Percentiles rank a stretch among this genome's conserved stretches.
Evolutionary conservation across 2,113 vertebrate species (phyloP).

Genomic region (Syngnathus scovelli): DNA sequence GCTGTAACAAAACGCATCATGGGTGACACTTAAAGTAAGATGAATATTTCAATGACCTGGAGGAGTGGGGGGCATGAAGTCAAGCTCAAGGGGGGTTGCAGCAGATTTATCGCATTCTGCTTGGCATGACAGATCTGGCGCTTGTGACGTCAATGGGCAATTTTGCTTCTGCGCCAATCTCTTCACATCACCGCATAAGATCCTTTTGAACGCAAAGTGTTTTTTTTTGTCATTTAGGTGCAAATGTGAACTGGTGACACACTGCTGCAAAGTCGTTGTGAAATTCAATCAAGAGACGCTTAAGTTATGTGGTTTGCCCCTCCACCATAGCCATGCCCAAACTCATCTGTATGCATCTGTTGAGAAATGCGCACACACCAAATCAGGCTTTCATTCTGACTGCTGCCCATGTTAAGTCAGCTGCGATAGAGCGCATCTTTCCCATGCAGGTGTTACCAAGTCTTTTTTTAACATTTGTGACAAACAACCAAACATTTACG

Average conservation of each 20-base stretch:
- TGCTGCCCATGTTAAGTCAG: too few species aligned
- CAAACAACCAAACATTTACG: too few species aligned
- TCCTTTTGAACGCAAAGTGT: not conserved
- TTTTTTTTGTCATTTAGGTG: not conserved
- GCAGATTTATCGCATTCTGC: conserved; percentile 10
- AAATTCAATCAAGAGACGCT: not conserved
- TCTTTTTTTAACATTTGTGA: too few species aligned
- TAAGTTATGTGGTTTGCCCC: not conserved
- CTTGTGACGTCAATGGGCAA: conserved; percentile 11
- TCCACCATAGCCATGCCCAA: not conserved
- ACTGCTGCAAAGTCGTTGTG: not conserved
- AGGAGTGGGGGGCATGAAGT: conserved; percentile 17
- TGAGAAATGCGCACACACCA: too few species aligned
- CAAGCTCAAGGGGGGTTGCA: conserved; percentile 22
- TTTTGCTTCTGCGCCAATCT: not conserved
- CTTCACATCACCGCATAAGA: conserved; percentile 2
- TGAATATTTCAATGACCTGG: conserved; percentile 53
- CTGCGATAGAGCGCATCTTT: too few species aligned
- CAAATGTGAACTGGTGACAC: not conserved
- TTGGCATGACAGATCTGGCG: not conserved
- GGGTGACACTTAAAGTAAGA: conserved; percentile 44
- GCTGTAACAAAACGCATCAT: conserved; percentile 38
- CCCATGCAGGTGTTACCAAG: too few species aligned
- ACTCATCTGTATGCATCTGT: not conserved
- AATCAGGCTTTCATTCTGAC: too few species aligned